A percentile compares a stretch with the other conserved stretches of the same genome.
These are phyloP conservation scores for Lasioglossum lativentre DNA, from an alignment of 2,888 invertebrate genomes.

Conservation along the genomic window DNA sequence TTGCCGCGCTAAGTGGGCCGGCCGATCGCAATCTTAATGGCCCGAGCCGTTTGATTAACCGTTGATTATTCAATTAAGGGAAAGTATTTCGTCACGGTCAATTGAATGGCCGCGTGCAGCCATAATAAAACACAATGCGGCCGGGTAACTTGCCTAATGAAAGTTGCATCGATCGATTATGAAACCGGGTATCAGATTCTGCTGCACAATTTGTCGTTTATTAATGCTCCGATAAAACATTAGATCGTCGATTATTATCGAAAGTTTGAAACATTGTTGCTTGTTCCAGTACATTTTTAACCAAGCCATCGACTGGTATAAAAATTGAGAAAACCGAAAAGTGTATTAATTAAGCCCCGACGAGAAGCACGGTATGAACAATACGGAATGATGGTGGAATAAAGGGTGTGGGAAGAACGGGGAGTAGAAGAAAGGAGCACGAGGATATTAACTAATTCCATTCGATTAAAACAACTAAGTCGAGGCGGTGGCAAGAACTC, in stretches of 20 bases:
- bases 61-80: slow-evolving; percentile 72
- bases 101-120: slow-evolving; percentile 59
- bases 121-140: slow-evolving; percentile 54
- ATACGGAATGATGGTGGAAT: neutral
- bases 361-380: neutral
- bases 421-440: neutral
- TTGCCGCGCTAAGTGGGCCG: slow-evolving; percentile 62
- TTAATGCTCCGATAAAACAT: neutral
- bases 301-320: neutral
- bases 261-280: too few relatives aligned
- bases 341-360: neutral
- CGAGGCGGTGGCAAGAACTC: slow-evolving; percentile 51
- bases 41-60: slow-evolving; percentile 67
- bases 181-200: neutral
- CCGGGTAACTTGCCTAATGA: neutral
- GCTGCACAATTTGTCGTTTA: neutral
- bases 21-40: slow-evolving; percentile 69
- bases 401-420: neutral
- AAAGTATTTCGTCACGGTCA: slow-evolving; percentile 69
- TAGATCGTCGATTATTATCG: too few relatives aligned
- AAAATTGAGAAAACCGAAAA: neutral
- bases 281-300: neutral
- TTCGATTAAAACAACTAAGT: slow-evolving; percentile 65
- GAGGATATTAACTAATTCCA: slow-evolving; percentile 59
- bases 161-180: slow-evolving; percentile 20